These are phyloP conservation scores for Pogonus chalceus DNA, from an alignment of 1,140 invertebrate species.

Conservation along the genomic window DNA sequence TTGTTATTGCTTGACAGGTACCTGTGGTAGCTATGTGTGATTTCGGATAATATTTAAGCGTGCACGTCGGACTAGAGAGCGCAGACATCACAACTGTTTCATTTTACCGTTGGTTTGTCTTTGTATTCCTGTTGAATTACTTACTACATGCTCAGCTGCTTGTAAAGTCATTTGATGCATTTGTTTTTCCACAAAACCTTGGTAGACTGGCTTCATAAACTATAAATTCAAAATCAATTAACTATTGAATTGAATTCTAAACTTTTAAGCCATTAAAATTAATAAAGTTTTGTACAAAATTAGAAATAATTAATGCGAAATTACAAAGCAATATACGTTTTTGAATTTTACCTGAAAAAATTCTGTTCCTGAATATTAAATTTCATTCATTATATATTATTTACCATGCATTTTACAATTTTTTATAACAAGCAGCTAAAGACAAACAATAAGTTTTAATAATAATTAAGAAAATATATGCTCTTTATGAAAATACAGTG, in stretches of 20 bases:
- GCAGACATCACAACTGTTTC: conserved; percentile 46
- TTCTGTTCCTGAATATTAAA: too few relatives aligned
- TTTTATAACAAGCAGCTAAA: too few relatives aligned
- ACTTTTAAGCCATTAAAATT: conserved; percentile 12
- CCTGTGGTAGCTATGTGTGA: conserved; percentile 6
- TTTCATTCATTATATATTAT: too few relatives aligned
- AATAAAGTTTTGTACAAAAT: conserved; percentile 5
- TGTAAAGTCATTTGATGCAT: conserved; percentile 65
- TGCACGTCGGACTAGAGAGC: conserved; percentile 19
- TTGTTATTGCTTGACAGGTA: neutral
- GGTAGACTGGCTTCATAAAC: conserved; percentile 71
- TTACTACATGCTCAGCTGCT: conserved; percentile 52
- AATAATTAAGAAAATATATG: too few relatives aligned
- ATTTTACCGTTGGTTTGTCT: conserved; percentile 44
- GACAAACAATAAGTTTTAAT: too few relatives aligned
- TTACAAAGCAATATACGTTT: too few relatives aligned
- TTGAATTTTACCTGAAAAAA: too few relatives aligned
- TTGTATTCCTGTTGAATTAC: conserved; percentile 35
- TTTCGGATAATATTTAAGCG: conserved; percentile 17
- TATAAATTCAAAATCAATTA: conserved; percentile 36
- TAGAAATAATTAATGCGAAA: conserved; percentile 5
- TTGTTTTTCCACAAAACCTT: conserved; percentile 63
- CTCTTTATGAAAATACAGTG: too few relatives aligned
- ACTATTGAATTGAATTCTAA: conserved; percentile 1
- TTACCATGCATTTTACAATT: too few relatives aligned